These are phyloP conservation scores for Cydia fagiglandana DNA, from an alignment of 1,140 invertebrate genomes.

Conservation along the genomic window DNA sequence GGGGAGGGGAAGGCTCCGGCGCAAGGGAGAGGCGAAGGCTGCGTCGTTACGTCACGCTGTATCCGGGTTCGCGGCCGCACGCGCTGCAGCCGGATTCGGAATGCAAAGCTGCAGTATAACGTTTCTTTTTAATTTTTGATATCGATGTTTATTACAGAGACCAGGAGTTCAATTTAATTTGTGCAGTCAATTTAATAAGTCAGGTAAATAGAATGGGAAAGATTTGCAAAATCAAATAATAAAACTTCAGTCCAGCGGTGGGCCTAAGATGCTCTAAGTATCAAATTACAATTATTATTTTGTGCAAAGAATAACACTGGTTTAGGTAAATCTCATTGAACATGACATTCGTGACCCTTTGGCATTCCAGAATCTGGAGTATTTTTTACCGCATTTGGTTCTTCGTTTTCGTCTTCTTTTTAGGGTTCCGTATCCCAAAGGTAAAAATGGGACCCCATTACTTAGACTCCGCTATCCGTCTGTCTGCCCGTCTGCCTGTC, in stretches of 20 bases:
- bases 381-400: too few species aligned
- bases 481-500: too few species aligned
- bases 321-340: too few species aligned
- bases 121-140: not conserved
- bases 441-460: too few species aligned
- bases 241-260: not conserved
- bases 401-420: too few species aligned
- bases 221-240: not conserved
- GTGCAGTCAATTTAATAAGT: not conserved
- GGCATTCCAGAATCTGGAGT: too few species aligned
- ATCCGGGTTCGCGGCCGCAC: constrained; percentile 75
- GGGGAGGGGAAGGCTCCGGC: constrained; percentile 35
- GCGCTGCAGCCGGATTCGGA: constrained; percentile 42
- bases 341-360: too few species aligned
- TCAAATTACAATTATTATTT: not conserved
- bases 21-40: constrained; percentile 55
- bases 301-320: too few species aligned
- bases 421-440: too few species aligned
- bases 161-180: not conserved
- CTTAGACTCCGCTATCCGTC: too few species aligned
- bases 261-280: not conserved
- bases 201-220: not conserved
- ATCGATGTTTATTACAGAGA: too few species aligned
- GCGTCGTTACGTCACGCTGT: constrained; percentile 65
- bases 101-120: constrained; percentile 22